Base-by-base conservation (phyloP, 1,140 invertebrate genomes). In the Panagrolaimus sp. region DNA sequence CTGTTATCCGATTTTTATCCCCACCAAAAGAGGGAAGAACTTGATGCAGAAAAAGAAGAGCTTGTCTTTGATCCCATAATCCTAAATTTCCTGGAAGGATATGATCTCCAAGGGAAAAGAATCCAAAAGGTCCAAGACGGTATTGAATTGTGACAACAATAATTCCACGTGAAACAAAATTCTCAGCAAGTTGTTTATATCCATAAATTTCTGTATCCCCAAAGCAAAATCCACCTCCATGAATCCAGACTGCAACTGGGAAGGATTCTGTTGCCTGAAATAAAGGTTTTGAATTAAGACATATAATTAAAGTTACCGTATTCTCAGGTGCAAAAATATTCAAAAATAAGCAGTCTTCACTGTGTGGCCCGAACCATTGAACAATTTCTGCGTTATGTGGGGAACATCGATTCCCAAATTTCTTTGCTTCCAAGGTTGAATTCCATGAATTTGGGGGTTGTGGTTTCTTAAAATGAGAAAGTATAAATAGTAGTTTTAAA, bases 291-390 rank as follows among this genome's bases (percentile, higher is more conserved):
- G 2, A 4, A 2, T 38, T 38, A 7, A 2, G 32, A 38, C 32
- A 7, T 7, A 38, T 38, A 4, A 4, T 38, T 38, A 38, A 38
- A 38, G 2, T 38, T 38, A 38, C 32, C 58, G 67, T 68, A 58
- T 66, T 45, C 0, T 26, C 44, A 15, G 93, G 93, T 8, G 92
- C 90, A 85, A 94, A 96, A 82, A 97, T 91, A 84, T 96, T 96
- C 73, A 96, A 87, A 84, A 94, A 95, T 44, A 96, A 88, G 83
- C 94, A 97, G 86, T 97, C 94, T 86, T 97, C 94, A 75, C 89
- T 92, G 85, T n/a, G 15, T 14, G 15, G n/a, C 26, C 38, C 28
- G 17, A 58, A 26, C 52, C 52, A 58, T 58, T 58, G 21, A 1
- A 28, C 28, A 28, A 58, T 17, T 67, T 67, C n/a, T 28, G 15